These are phyloP conservation scores for Seira musarum DNA, from an alignment of 2,888 invertebrate genomes.

Conservation along the genomic window DNA sequence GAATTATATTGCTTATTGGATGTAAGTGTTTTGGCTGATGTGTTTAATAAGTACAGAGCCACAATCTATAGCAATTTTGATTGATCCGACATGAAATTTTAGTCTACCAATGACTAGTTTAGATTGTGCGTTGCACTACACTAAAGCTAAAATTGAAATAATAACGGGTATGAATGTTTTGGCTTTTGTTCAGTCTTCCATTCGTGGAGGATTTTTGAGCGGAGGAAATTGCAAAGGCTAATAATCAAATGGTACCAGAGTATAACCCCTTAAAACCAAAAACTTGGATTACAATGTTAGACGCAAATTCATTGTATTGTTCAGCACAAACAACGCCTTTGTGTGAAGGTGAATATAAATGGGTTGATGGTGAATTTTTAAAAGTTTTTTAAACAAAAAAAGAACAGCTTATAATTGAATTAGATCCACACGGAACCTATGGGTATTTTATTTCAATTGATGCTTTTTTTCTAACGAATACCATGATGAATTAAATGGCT, in stretches of 20 bases:
- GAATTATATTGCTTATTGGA: constrained; percentile 6
- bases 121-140: constrained; percentile 13
- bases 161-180: not conserved
- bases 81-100: constrained; percentile 9
- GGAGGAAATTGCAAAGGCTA: not conserved
- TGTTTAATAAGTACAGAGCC: not conserved
- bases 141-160: constrained; percentile 13
- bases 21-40: not conserved
- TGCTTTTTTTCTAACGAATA: not conserved
- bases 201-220: not conserved
- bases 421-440: not conserved
- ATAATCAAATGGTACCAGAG: constrained; percentile 6
- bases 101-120: not conserved
- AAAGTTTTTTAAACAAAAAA: not conserved
- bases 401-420: not conserved
- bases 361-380: not conserved
- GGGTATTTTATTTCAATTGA: constrained; percentile 20
- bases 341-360: not conserved
- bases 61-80: constrained; percentile 9
- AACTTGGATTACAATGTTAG: constrained; percentile 8
- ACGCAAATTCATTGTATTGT: constrained; percentile 11
- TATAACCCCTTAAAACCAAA: constrained; percentile 12
- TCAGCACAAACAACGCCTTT: not conserved
- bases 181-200: not conserved
- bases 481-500: constrained; percentile 9